Evolutionary conservation across 2,888 invertebrate genomes (phyloP).

Genomic region (Coremacera marginata): DNA sequence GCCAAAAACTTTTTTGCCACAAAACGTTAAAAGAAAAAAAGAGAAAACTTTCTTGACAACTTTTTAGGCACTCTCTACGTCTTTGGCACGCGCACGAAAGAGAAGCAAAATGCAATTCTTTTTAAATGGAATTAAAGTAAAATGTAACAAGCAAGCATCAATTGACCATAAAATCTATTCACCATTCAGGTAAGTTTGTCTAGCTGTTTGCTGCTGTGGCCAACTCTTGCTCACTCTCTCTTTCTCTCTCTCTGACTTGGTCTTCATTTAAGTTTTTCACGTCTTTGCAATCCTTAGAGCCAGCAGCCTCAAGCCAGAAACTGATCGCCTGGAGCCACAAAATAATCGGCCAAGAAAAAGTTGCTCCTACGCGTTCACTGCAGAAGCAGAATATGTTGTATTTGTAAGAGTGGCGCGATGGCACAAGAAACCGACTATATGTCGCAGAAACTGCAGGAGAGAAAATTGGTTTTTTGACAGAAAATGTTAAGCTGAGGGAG

Average conservation of each 20-base stretch:
- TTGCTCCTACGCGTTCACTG: slow-evolving; percentile 15
- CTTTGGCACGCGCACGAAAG: neutral
- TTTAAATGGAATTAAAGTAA: slow-evolving; percentile 29
- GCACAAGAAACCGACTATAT: no score
- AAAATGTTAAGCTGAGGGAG: slow-evolving; percentile 11
- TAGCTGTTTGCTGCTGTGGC: neutral
- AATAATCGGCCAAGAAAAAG: slow-evolving; percentile 28
- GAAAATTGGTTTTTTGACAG: slow-evolving; percentile 2
- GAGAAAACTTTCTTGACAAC: slow-evolving; percentile 20
- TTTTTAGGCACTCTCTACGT: neutral
- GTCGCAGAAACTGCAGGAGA: neutral
- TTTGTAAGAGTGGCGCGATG: no score
- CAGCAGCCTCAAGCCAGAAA: neutral
- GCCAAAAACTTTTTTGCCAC: neutral
- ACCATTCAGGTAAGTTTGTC: slow-evolving; percentile 29
- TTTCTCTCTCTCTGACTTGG: neutral
- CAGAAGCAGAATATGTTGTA: slow-evolving; percentile 4
- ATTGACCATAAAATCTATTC: slow-evolving; percentile 38
- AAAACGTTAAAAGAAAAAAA: neutral
- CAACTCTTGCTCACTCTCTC: neutral
- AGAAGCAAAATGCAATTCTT: slow-evolving; percentile 11
- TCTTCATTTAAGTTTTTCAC: slow-evolving; percentile 8
- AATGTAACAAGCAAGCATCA: slow-evolving; percentile 28
- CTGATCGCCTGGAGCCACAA: slow-evolving; percentile 27
- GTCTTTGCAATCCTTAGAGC: neutral